Evolutionary conservation across 2,113 vertebrate genomes (phyloP).

Genomic region (Phyllostomus discolor): DNA sequence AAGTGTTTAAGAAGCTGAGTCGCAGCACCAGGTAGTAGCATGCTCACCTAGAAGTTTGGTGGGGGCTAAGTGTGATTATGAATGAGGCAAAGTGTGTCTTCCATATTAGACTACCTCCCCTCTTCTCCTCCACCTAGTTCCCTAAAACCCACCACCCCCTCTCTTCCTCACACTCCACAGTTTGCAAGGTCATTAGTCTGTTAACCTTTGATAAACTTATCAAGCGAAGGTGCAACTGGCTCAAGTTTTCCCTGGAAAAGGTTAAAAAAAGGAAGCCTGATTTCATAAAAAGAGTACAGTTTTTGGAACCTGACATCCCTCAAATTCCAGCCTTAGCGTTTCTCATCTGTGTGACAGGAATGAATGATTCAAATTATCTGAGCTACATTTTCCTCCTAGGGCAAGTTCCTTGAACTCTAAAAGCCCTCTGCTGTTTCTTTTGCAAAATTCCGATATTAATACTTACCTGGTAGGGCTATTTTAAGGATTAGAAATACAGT

Average conservation of each 20-base stretch:
- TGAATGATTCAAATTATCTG: not conserved
- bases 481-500: not conserved
- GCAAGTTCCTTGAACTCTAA: not conserved
- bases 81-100: not conserved
- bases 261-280: not conserved
- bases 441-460: not conserved
- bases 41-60: not conserved
- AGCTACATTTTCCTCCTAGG: not conserved
- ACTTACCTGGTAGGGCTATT: not conserved
- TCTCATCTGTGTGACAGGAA: not conserved
- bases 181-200: not conserved
- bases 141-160: not conserved
- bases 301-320: not conserved
- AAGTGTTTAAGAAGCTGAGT: not conserved
- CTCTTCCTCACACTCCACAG: not conserved
- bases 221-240: not conserved
- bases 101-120: not conserved
- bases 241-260: not conserved
- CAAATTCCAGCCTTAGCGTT: not conserved
- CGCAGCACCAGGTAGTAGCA: fast-evolving
- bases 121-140: too few relatives aligned
- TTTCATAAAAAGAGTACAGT: not conserved
- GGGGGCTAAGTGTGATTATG: too few relatives aligned
- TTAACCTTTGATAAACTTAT: not conserved
- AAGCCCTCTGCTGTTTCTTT: not conserved